A percentile compares a stretch with the other conserved stretches of the same genome.
Evolutionary conservation across 2,113 vertebrate genomes (phyloP).

Genomic region (Lichenostomus cassidix): DNA sequence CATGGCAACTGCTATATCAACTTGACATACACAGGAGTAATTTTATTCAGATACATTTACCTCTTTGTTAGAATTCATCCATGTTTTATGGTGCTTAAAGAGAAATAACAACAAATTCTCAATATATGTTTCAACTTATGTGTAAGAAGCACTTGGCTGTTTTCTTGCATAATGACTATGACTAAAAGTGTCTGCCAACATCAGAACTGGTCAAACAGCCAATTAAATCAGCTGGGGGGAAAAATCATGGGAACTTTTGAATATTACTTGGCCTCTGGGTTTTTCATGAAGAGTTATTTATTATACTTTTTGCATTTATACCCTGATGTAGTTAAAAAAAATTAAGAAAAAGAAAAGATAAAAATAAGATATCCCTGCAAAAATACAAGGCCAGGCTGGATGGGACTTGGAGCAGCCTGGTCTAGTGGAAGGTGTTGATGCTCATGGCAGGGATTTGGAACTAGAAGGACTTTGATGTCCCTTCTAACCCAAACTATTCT

Average conservation of each 20-base stretch:
- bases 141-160: not conserved
- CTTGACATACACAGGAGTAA: conserved; percentile 22
- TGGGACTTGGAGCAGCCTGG: not conserved
- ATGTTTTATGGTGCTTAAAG: not conserved
- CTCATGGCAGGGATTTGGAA: not conserved
- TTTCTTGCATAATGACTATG: not conserved
- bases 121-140: not conserved
- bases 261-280: not conserved
- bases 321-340: not conserved
- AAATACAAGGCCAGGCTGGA: not conserved
- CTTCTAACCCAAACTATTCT: not conserved
- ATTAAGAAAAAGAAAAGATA: not conserved
- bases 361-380: not conserved
- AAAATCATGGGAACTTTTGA: not conserved
- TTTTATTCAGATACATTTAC: conserved; percentile 10
- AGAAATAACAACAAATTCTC: not conserved
- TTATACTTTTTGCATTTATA: not conserved
- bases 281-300: not conserved
- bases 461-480: not conserved
- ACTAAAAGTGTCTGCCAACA: not conserved
- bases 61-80: not conserved
- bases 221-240: not conserved
- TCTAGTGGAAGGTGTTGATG: not conserved
- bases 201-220: not conserved
- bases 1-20: conserved; percentile 37